Evolutionary conservation across 2,888 invertebrate genomes (phyloP), one percentile per base, ranked within the genome.

Genomic region (Calliphora vomitoria): DNA sequence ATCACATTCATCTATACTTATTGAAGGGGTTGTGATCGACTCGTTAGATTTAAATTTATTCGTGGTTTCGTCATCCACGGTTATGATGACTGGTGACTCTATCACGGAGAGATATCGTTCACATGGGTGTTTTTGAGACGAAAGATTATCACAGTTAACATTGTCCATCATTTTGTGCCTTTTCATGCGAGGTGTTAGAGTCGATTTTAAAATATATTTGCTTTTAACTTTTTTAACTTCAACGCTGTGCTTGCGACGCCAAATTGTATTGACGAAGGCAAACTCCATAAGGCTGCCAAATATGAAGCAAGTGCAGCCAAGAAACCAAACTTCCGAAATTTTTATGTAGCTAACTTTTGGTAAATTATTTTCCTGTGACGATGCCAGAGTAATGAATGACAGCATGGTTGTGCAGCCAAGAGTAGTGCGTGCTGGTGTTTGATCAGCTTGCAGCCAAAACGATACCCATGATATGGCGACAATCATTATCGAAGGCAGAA

Each of bases 271-370:
- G 55, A 98, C 98, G 90, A 98, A 98, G 6, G 97, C 97, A 91
- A 98, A 98, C 92, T 98, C 97, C 0, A 97, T 96, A 90, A 98
- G 95, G 6, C 97, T 97, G 18, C 96, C 96, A 93, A 98, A 98
- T 89, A 98, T 97, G 91, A 98, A 97, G 75, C 96, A 95, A 5
- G 96, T 97, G 91, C 97, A 97, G 1, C 96, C 97, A 62, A 98
- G 94, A 92, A 98, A 98, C 97, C 98, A 98, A 87, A 98, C 96
- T 93, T 98, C 98, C 87, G 97, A 97, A 50, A 97, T 97, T 94
- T 98, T 98, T 88, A 98, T 97, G 91, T 97, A 98, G 0, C 97
- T 97, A 35, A 97, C 97, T 94, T 97, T 98, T 0, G 97, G 97
- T 81, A 98, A 93, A 38, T 96, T 97, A 92, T 97, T 97, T 85